These are phyloP conservation scores for Bombus huntii DNA, from an alignment of 1,140 invertebrate genomes.

Conservation along the genomic window DNA sequence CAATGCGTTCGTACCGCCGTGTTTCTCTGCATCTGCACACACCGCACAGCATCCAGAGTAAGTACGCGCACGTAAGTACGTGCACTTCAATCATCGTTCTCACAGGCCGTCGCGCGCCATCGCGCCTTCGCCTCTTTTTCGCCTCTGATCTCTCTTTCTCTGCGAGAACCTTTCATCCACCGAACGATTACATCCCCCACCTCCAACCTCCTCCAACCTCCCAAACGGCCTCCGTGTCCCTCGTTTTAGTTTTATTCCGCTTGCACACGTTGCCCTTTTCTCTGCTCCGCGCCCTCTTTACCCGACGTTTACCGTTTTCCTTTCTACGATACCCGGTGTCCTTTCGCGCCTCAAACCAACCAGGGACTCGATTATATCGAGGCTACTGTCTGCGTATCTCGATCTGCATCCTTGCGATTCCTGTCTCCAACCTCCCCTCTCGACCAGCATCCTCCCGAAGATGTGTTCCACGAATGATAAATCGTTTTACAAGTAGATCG, in stretches of 20 bases:
- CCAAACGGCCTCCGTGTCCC: constrained; percentile 26
- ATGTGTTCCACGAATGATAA: no score
- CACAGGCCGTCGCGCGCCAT: constrained; percentile 71
- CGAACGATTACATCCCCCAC: constrained; percentile 53
- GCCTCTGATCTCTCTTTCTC: constrained; percentile 72
- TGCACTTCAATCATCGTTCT: constrained; percentile 81
- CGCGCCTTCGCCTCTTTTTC: constrained; percentile 72
- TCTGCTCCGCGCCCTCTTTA: constrained; percentile 25
- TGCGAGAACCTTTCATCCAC: constrained; percentile 68
- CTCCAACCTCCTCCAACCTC: background rate
- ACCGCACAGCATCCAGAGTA: constrained; percentile 65
- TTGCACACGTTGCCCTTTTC: constrained; percentile 39
- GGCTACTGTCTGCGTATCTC: constrained; percentile 41
- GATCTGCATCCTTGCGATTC: constrained; percentile 1
- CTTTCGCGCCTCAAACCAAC: constrained; percentile 4
- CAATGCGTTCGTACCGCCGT: constrained; percentile 63
- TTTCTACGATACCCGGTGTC: constrained; percentile 18
- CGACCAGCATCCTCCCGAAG: background rate
- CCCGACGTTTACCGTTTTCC: constrained; percentile 45
- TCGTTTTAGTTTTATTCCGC: constrained; percentile 49
- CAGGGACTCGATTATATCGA: constrained; percentile 53
- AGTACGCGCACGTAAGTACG: constrained; percentile 76
- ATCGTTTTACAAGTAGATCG: no score
- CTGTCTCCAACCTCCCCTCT: no score
- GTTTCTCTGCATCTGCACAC: constrained; percentile 61